A percentile compares a stretch with the other conserved stretches of the same genome.
Evolutionary conservation across 1,140 invertebrate genomes (phyloP).

Genomic region (Macrostomum lignano): DNA sequence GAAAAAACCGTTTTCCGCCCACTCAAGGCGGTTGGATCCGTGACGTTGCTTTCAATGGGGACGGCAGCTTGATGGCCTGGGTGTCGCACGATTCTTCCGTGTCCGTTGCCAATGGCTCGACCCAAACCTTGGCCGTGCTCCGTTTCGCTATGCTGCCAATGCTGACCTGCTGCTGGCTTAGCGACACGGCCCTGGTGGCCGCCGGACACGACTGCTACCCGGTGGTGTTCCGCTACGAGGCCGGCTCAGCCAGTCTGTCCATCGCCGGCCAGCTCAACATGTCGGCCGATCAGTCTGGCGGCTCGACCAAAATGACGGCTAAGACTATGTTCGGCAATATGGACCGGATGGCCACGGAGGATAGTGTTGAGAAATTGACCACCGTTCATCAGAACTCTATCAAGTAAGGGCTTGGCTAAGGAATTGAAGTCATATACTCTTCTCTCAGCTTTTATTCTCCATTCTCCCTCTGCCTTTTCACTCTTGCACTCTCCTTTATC

Average conservation of each 20-base stretch:
- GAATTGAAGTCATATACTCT: too few relatives aligned
- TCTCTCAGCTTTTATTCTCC: too few relatives aligned
- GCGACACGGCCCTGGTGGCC: conserved; percentile 50
- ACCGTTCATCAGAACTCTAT: conserved; percentile 95
- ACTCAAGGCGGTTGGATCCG: conserved; percentile 93
- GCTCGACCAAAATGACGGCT: conserved; percentile 29
- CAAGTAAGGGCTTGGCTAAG: too few relatives aligned
- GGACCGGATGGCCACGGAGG: conserved; percentile 47
- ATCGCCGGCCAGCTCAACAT: not conserved
- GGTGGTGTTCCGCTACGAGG: conserved; percentile 40
- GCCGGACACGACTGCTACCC: conserved; percentile 85
- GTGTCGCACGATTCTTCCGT: conserved; percentile 82
- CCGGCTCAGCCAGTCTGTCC: not conserved
- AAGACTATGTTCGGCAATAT: conserved; percentile 87
- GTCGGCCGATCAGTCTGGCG: too few relatives aligned
- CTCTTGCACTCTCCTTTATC: conserved; percentile 7
- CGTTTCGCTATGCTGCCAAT: conserved; percentile 51
- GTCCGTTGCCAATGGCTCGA: conserved; percentile 46
- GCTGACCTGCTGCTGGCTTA: conserved; percentile 63
- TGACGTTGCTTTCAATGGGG: conserved; percentile 65
- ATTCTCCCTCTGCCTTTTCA: too few relatives aligned
- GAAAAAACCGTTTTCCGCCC: too few relatives aligned
- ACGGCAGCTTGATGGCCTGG: conserved; percentile 79
- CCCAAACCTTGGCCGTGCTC: conserved; percentile 12
- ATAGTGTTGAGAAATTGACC: conserved; percentile 46